Evolutionary conservation across 2,797 vertebrate genomes (phyloP).

Genomic region (Pterois miles): DNA sequence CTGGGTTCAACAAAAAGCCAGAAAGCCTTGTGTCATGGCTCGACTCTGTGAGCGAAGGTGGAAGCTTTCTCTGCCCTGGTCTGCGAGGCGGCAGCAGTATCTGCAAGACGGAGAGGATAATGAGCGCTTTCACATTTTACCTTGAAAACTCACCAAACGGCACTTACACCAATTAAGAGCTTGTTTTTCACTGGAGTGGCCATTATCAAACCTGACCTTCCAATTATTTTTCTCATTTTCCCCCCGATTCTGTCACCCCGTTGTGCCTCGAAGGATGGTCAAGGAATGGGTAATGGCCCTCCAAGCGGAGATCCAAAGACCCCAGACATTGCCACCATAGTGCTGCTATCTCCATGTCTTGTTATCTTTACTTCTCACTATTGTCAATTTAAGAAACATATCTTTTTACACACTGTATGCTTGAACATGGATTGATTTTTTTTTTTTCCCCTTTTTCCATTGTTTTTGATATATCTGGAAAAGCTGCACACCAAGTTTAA

Average conservation of each 20-base stretch:
- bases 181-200: constrained; percentile 79
- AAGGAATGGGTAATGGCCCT: constrained; percentile 75
- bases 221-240: constrained; percentile 87
- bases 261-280: constrained; percentile 61
- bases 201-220: constrained; percentile 88
- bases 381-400: constrained; percentile 13
- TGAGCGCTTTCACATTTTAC: constrained; percentile 86
- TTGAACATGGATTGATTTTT: neutral
- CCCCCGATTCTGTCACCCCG: constrained; percentile 77
- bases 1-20: constrained; percentile 50
- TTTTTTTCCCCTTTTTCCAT: neutral
- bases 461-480: neutral
- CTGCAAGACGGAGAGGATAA: constrained; percentile 74
- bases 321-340: constrained; percentile 27
- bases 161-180: constrained; percentile 84
- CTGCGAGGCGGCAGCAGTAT: constrained; percentile 50
- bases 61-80: constrained; percentile 54
- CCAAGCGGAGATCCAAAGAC: constrained; percentile 54
- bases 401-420: neutral
- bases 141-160: constrained; percentile 81
- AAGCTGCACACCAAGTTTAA: neutral
- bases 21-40: constrained; percentile 47
- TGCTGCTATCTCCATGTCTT: constrained; percentile 17
- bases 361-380: constrained; percentile 21
- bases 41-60: constrained; percentile 46